These are phyloP conservation scores for Oasisia sp. DNA, from an alignment of 2,888 invertebrate species.

Conservation along the genomic window DNA sequence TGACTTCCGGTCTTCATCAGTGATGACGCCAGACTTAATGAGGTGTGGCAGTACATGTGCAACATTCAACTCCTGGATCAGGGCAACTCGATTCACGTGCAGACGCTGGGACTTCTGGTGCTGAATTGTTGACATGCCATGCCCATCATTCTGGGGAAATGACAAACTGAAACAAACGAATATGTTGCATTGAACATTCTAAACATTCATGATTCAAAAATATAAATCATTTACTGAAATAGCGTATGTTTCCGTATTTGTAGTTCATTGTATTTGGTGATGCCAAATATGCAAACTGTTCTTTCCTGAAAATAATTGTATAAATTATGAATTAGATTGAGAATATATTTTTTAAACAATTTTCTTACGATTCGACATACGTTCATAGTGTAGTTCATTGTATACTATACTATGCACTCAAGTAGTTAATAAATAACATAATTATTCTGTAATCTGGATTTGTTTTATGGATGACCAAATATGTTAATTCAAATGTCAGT, in stretches of 20 bases:
- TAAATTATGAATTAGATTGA: neutral
- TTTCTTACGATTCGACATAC: no score
- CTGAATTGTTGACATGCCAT: constrained; percentile 30
- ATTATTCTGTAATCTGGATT: no score
- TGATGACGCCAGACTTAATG: constrained; percentile 47
- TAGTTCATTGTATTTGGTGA: neutral
- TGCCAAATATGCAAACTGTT: neutral
- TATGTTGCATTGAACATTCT: neutral
- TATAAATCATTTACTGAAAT: neutral
- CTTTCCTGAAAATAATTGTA: neutral
- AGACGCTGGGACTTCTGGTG: constrained; percentile 58
- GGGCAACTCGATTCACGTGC: constrained; percentile 56
- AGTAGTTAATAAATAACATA: no score
- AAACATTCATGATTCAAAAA: neutral
- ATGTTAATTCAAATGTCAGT: no score
- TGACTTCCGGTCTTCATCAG: constrained; percentile 47
- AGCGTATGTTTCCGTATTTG: no score
- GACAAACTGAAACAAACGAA: neutral
- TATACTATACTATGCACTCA: no score
- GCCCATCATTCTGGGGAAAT: neutral
- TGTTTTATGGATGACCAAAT: no score
- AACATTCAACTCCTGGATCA: constrained; percentile 57
- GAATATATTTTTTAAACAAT: no score
- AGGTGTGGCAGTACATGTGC: constrained; percentile 53
- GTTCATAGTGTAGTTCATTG: no score